Percentiles rank a stretch among this genome's conserved stretches.
Conservation (phyloP, 2,113 vertebrate species). For the Abramis brama region DNA sequence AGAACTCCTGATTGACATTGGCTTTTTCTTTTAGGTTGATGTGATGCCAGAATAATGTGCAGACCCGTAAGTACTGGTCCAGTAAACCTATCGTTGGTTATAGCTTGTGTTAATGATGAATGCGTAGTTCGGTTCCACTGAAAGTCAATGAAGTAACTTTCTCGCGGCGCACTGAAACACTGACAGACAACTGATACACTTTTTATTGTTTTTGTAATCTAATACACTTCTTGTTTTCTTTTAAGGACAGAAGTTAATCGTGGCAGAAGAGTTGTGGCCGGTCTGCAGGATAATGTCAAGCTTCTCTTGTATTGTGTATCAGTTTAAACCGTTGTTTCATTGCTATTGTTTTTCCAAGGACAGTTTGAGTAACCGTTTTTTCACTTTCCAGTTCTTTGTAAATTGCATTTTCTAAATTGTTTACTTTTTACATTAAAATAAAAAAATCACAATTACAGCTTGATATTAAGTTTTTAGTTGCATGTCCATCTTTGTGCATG, state of each 20-base stretch:
- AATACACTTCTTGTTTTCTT: neutral
- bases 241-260: neutral
- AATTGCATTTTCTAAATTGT: neutral
- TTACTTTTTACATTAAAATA: neutral
- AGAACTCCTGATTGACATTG: neutral
- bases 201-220: neutral
- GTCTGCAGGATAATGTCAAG: neutral
- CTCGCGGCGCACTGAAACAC: slow-evolving; percentile 66
- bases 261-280: neutral
- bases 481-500: neutral
- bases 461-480: neutral
- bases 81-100: neutral
- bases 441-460: neutral
- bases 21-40: neutral
- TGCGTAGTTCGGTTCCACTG: slow-evolving; percentile 57
- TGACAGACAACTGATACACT: neutral
- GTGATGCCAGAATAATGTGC: neutral
- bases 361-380: neutral
- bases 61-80: neutral
- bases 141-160: slow-evolving; percentile 52
- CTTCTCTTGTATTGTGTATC: neutral
- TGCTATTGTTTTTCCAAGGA: neutral
- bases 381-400: neutral
- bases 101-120: slow-evolving; percentile 59
- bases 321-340: neutral